Conservation (phyloP, 1,140 invertebrate genomes). For the Stegodyphus mimosarum region DNA sequence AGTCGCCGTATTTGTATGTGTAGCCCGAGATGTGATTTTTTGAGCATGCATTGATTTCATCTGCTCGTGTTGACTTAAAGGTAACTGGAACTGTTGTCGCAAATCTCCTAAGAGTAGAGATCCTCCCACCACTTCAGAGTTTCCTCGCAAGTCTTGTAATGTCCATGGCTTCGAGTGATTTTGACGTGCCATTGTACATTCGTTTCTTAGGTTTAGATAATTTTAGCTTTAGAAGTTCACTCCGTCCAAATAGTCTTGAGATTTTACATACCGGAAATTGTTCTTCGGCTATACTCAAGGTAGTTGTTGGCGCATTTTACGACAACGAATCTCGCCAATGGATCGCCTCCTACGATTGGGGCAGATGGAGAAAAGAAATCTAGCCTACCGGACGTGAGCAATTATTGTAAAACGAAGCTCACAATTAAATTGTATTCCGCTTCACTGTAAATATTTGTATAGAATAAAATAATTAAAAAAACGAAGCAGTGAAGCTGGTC, state of each 20-base stretch:
- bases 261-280: background rate
- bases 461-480: no score
- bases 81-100: background rate
- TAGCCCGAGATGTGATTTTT: background rate
- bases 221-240: background rate
- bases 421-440: no score
- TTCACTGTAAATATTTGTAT: no score
- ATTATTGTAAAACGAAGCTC: no score
- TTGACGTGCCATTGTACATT: background rate
- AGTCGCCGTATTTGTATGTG: background rate
- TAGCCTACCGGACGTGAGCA: no score
- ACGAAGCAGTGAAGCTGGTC: no score
- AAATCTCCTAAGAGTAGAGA: background rate
- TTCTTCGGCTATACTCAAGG: background rate
- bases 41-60: background rate
- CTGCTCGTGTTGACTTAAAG: background rate
- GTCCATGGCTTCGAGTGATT: background rate
- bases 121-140: conserved; percentile 2
- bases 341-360: no score
- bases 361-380: no score
- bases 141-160: background rate
- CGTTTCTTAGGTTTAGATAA: background rate
- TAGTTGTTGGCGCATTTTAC: no score
- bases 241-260: background rate
- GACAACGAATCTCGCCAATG: no score